Percentiles rank a stretch among this genome's conserved stretches.
Conservation (phyloP, 2,888 invertebrate genomes). For the Tetranychus piercei region DNA sequence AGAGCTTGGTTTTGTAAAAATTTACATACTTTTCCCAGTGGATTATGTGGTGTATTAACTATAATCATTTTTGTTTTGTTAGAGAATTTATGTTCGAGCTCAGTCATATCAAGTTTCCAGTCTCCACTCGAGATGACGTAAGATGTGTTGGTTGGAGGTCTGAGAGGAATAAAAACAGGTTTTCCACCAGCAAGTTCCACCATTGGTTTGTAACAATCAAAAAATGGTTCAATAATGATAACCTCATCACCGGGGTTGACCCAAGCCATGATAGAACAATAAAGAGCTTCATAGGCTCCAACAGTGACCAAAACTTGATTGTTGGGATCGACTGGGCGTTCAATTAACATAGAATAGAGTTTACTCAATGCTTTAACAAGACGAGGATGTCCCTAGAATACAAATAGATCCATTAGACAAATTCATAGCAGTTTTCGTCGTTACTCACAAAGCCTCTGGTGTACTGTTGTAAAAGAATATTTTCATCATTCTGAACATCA, state of each 20-base stretch:
- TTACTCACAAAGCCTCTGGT: conserved; percentile 73
- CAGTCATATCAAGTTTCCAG: conserved; percentile 67
- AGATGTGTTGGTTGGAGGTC: background rate
- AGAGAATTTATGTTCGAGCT: conserved; percentile 60
- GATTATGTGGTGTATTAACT: conserved; percentile 95
- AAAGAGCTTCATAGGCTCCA: conserved; percentile 88
- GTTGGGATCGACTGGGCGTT: conserved; percentile 55
- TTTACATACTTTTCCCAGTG: conserved; percentile 62
- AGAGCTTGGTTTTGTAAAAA: too few relatives aligned
- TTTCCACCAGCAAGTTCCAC: conserved; percentile 69
- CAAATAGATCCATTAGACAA: background rate
- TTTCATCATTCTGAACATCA: conserved; percentile 44
- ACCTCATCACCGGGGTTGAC: conserved; percentile 57
- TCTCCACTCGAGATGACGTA: conserved; percentile 38
- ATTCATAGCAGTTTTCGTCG: background rate
- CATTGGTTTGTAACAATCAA: conserved; percentile 93
- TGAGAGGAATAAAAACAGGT: conserved; percentile 63
- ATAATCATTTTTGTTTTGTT: conserved; percentile 78
- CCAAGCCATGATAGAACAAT: conserved; percentile 62
- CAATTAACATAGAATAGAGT: conserved; percentile 58
- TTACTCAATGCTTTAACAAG: conserved; percentile 62
- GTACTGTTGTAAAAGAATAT: conserved; percentile 69
- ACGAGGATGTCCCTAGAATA: conserved; percentile 56
- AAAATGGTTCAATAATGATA: conserved; percentile 91
- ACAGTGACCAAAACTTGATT: conserved; percentile 68